phyloP scores from a whole-genome alignment of 2,113 vertebrate species.

The Archocentrus centrarchus region DNA sequence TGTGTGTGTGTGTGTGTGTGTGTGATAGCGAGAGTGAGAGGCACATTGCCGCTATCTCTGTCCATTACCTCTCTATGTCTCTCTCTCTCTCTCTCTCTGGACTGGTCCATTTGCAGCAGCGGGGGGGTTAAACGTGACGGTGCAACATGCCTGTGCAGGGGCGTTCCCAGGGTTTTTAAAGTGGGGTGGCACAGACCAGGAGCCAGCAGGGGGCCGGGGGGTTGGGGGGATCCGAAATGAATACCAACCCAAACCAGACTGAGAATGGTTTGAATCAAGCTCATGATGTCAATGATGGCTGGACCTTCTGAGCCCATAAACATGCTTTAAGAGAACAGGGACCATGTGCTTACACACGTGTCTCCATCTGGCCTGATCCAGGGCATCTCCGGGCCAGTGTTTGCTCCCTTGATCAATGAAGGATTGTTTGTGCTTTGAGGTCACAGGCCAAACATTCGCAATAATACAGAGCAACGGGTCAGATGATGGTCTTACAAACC shows the following conservation, averaged over 20 bases:
- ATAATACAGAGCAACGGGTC: no score
- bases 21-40: neutral
- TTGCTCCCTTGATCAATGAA: neutral
- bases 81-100: constrained; percentile 25
- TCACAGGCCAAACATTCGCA: no score
- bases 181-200: neutral
- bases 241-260: no score
- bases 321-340: no score
- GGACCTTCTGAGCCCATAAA: no score
- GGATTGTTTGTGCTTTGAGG: no score
- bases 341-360: neutral
- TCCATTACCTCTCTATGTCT: neutral
- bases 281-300: no score
- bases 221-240: no score
- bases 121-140: constrained; percentile 28
- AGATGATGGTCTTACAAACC: no score
- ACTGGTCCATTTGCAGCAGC: constrained; percentile 39
- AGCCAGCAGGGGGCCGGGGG: no score
- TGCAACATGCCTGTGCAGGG: neutral
- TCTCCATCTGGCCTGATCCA: neutral
- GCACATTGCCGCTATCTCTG: neutral
- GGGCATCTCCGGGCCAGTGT: neutral
- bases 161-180: neutral
- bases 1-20: neutral
- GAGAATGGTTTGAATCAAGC: no score